Evolutionary conservation across 2,113 vertebrate species (phyloP).

Genomic region (Argyrosomus japonicus): DNA sequence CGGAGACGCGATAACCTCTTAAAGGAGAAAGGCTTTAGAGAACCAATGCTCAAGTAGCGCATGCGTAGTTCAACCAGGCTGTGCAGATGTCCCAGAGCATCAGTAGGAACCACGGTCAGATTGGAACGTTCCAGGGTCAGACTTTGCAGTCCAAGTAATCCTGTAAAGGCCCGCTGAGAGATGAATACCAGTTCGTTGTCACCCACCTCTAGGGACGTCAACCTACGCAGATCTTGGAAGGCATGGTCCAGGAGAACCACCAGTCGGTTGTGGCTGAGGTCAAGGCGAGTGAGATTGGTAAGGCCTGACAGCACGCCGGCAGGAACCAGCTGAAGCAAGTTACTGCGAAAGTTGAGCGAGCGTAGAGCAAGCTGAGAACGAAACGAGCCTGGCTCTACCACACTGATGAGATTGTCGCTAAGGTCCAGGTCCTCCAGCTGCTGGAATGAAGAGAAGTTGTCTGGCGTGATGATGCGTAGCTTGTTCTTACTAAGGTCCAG

Average conservation of each 20-base stretch:
- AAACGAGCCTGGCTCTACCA: conserved; percentile 94
- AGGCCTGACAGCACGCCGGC: conserved; percentile 94
- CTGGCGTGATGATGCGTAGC: conserved; percentile 92
- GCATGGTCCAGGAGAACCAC: conserved; percentile 97
- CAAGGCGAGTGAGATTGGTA: conserved; percentile 94
- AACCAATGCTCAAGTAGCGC: conserved; percentile 81
- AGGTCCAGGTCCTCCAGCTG: conserved; percentile 96
- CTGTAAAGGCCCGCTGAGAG: conserved; percentile 94
- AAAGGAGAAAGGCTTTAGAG: conserved; percentile 91
- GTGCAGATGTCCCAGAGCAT: conserved; percentile 82
- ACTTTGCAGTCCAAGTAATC: conserved; percentile 92
- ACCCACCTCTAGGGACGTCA: conserved; percentile 93
- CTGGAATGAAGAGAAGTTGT: conserved; percentile 94
- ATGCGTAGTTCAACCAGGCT: conserved; percentile 78
- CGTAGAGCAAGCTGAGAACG: conserved; percentile 93
- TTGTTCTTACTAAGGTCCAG: conserved; percentile 98
- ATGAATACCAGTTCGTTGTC: conserved; percentile 97
- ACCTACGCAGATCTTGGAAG: conserved; percentile 95
- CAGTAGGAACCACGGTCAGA: conserved; percentile 88
- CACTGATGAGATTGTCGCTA: conserved; percentile 94
- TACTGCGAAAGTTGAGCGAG: conserved; percentile 93
- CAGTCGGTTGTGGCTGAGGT: conserved; percentile 97
- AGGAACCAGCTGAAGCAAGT: conserved; percentile 93
- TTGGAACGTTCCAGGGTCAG: conserved; percentile 96
- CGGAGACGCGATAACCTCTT: conserved; percentile 92